These are phyloP conservation scores for Camelus bactrianus DNA, from an alignment of 2,113 vertebrate genomes.

Conservation along the genomic window DNA sequence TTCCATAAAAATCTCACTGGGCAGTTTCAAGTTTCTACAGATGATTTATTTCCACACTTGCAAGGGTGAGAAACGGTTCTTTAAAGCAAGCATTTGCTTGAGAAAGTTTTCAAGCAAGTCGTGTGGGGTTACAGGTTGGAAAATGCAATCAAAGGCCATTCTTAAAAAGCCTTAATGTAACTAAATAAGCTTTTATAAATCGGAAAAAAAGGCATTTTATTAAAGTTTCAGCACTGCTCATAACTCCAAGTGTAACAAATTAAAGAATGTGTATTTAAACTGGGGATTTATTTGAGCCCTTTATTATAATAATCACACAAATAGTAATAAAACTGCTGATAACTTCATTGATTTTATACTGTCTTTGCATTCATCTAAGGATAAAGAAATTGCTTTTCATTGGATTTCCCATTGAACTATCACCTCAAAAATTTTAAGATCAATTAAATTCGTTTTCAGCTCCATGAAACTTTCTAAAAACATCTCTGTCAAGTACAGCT, in stretches of 20 bases:
- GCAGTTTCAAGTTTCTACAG: constrained; percentile 81
- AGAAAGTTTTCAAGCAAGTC: neutral
- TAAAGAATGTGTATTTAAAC: neutral
- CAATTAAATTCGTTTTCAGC: neutral
- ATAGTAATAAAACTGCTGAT: neutral
- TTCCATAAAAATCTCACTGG: constrained; percentile 83
- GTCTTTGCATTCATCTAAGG: neutral
- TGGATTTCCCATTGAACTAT: neutral
- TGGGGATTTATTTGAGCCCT: neutral
- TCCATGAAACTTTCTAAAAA: constrained; percentile 13
- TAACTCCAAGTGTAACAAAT: neutral
- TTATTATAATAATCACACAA: neutral
- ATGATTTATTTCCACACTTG: constrained; percentile 81
- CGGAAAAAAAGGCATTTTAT: neutral
- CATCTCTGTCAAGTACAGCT: neutral
- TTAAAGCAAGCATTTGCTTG: constrained; percentile 53
- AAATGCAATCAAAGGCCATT: neutral
- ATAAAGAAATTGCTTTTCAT: neutral
- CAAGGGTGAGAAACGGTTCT: constrained; percentile 73
- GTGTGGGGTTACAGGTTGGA: neutral
- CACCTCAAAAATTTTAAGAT: neutral
- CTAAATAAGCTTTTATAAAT: constrained; percentile 35
- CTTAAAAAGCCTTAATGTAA: neutral
- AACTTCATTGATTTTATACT: neutral
- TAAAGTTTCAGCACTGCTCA: neutral